Base-by-base conservation (phyloP, 2,888 invertebrate genomes). In the Julus scandinavius region DNA sequence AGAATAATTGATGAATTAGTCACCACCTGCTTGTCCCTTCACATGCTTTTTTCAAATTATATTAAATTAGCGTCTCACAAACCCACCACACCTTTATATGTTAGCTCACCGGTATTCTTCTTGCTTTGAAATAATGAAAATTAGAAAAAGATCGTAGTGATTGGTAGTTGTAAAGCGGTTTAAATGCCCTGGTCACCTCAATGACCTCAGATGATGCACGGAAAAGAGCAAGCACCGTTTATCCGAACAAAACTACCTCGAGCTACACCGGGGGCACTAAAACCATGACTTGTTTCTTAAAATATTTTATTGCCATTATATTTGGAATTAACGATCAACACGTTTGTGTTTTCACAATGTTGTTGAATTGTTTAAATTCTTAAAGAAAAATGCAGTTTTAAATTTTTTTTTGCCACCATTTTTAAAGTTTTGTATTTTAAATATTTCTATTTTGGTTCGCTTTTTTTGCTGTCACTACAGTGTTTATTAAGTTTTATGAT, bases 1-100 rank as follows among this genome's bases (percentile, higher is more conserved):
- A 29, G 63, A 29, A 72, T 72, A 72, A 72, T 72, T 72, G 72
- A 72, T 72, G 72, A 29, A 72, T 72, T 72, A 29, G 72, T 72
- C 72, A 72, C 20, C 29, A 72, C 72, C 72, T 72, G 72, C 72
- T 72, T 54, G 54, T 2, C 58, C 58, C 58, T 63, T 63, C 58
- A 63, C 58, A n/a, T n/a, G 58, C 58, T n/a, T 63, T 63, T n/a
- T 63, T 63, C 54, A n/a, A 63, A 63, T 2, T 1, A 63, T 6
- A n/a, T n/a, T n/a, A n/a, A 63, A n/a, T 5, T n/a, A 63, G 45
- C 6, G 17, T 1, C 58, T n/a, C n/a, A 5, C n/a, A 63, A 63
- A 63, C 3, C 17, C 1, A 29, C 11, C 29, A 29, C 20, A 72
- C 29, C 1, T 72, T 6, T 29, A 6, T 29, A 20, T 9, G 29